Percentiles rank a stretch among this genome's conserved stretches.
Conservation (phyloP, 92 coral and sea anemone genomes). For the Nematostella vectensis region DNA sequence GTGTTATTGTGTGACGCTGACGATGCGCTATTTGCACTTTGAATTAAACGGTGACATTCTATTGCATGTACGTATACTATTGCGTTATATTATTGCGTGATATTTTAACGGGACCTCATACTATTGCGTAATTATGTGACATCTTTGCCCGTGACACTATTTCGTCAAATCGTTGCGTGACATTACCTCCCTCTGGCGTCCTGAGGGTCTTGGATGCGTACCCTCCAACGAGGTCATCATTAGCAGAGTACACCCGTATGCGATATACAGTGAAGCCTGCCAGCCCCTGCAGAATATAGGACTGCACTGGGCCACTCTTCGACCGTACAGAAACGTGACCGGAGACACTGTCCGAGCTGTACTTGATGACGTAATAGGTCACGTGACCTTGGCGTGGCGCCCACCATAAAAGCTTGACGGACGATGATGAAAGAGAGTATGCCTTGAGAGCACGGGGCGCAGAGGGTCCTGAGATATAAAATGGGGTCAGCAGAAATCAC, state of each 20-base stretch:
- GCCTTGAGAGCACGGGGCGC: constrained; percentile 6
- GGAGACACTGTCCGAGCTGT: constrained; percentile 1
- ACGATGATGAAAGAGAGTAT: constrained; percentile 2
- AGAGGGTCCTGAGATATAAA: constrained; percentile 11
- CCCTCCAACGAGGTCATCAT: constrained; percentile 2
- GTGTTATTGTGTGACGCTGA: neutral
- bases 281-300: constrained; percentile 4
- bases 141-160: too few relatives aligned
- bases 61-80: too few relatives aligned
- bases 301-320: neutral
- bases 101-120: too few relatives aligned
- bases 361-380: constrained; percentile 12
- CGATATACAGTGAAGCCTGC: constrained; percentile 11
- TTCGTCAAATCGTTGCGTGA: too few relatives aligned
- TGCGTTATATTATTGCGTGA: too few relatives aligned
- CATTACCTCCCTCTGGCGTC: neutral
- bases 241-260: constrained; percentile 16
- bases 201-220: constrained; percentile 7
- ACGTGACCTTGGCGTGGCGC: constrained; percentile 6
- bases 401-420: constrained; percentile 13
- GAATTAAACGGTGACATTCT: too few relatives aligned
- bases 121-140: too few relatives aligned
- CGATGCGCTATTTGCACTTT: too few relatives aligned
- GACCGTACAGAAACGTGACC: neutral
- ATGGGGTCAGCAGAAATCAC: too few relatives aligned